Conservation (phyloP, 2,797 vertebrate genomes). For the Pseudotriccus pelzelni region DNA sequence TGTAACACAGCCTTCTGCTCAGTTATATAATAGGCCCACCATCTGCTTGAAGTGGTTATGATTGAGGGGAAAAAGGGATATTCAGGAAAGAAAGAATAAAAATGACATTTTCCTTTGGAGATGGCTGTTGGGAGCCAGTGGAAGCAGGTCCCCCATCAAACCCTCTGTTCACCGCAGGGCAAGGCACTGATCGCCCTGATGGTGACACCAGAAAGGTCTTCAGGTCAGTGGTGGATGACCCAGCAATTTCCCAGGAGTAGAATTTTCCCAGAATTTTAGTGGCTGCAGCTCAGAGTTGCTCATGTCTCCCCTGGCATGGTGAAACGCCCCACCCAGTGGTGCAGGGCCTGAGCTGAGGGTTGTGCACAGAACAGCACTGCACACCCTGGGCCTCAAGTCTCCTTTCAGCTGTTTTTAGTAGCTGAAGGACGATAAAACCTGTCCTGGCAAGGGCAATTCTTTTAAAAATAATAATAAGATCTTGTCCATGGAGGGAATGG, state of each 20-base stretch:
- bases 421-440: neutral
- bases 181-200: no score
- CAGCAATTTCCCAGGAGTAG: neutral
- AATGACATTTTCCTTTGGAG: neutral
- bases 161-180: rapidly evolving
- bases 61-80: neutral
- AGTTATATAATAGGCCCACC: neutral
- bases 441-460: neutral
- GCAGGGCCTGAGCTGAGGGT: neutral
- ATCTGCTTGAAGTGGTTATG: neutral
- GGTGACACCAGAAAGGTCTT: neutral
- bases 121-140: rapidly evolving
- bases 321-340: neutral
- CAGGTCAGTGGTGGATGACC: rapidly evolving
- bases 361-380: neutral
- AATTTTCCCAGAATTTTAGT: neutral
- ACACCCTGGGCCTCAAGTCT: neutral
- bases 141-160: neutral
- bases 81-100: neutral
- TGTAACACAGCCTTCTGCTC: neutral
- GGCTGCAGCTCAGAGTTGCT: neutral
- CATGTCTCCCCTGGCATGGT: neutral
- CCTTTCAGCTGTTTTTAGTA: neutral
- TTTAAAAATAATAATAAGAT: rapidly evolving
- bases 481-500: rapidly evolving